These are phyloP conservation scores for Psilopsiagon aymara DNA, from an alignment of 2,113 vertebrate genomes.

Conservation along the genomic window DNA sequence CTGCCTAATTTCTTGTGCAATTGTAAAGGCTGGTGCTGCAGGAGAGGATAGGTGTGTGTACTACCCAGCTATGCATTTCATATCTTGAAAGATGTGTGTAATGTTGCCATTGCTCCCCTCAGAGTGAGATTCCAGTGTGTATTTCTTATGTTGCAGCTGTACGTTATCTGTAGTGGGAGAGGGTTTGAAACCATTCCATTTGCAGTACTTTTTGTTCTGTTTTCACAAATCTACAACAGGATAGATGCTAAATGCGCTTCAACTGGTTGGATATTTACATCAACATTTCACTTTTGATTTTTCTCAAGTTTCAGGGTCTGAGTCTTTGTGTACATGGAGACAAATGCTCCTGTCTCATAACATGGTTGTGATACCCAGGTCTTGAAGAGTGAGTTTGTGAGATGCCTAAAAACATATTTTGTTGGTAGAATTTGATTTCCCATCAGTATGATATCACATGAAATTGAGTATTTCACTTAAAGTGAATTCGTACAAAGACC, in stretches of 20 bases:
- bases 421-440: constrained; percentile 52
- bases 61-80: background rate
- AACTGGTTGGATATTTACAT: background rate
- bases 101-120: background rate
- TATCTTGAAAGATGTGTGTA: background rate
- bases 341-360: background rate
- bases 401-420: constrained; percentile 10
- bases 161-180: background rate
- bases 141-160: background rate
- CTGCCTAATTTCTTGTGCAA: background rate
- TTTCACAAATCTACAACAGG: background rate
- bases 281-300: background rate
- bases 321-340: background rate
- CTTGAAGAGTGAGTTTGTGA: constrained; percentile 28
- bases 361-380: background rate
- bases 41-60: background rate
- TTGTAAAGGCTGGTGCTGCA: background rate
- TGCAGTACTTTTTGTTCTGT: background rate
- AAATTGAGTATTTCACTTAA: constrained; percentile 43
- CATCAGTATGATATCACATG: constrained; percentile 32
- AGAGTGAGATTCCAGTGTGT: background rate
- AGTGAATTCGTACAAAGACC: constrained; percentile 61
- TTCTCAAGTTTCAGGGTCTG: background rate
- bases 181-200: background rate
- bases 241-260: background rate